Base-by-base conservation (phyloP, 2,888 invertebrate species). In the Steinernema carpocapsae region DNA sequence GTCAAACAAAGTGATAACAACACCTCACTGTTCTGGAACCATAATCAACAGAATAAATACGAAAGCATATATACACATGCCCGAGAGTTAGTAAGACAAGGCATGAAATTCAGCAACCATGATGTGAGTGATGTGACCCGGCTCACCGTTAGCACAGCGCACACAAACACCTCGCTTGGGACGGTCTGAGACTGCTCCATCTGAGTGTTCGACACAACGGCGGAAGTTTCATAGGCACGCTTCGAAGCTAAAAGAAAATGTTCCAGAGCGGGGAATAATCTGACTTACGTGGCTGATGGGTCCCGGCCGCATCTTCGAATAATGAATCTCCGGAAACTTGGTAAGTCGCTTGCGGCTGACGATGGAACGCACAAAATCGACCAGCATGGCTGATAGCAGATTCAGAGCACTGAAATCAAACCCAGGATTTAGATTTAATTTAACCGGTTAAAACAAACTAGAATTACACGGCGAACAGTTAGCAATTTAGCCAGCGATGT, bases 91-190 rank as follows among this genome's bases (percentile, higher is more conserved):
- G n/a, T n/a, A n/a, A n/a, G n/a, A n/a, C n/a, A n/a, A n/a, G n/a
- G n/a, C n/a, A n/a, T n/a, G n/a, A n/a, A n/a, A n/a, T n/a, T n/a
- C 43, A 14, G 22, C 56, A 56, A 7, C 56, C 56, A 56, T 56
- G 3, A 56, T 56, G 32, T 74, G 74, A 12, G 74, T 74, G 32
- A 74, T 74, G 29, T 74, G 74, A 24, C 74, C 74, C 1, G 51
- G n/a, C 43, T 74, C 74, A 10, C 74, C 74, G 59, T 37, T 45
- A 22, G 70, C 22, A 26, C 74, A 74, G 2, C 71, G 71, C 24
- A 74, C 26, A 26, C 74, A 74, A 7, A 74, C 71, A 24, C 6
- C 22, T 17, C 70, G 17, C 24, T 70, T 37, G 3, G 37, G 37
- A 3, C n/a, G n/a, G n/a, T n/a, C n/a, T n/a, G n/a, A n/a, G n/a